phyloP scores from a whole-genome alignment of 2,797 vertebrate species.

The Perodicticus potto region DNA sequence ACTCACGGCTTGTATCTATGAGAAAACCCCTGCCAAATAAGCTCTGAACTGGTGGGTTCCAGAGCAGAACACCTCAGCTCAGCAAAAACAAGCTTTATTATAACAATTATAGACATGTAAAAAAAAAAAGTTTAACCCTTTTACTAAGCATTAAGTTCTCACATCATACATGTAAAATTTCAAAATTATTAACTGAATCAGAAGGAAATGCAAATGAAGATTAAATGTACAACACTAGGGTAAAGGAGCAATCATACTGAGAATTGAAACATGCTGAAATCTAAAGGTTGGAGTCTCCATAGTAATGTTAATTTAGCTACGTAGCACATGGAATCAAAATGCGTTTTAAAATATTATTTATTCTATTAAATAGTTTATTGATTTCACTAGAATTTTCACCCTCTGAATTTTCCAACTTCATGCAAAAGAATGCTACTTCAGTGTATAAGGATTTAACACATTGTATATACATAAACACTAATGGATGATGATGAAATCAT shows the following conservation, averaged over 20 bases:
- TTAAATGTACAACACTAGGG: neutral
- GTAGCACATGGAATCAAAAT: neutral
- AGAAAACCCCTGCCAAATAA: constrained; percentile 30
- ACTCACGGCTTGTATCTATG: neutral
- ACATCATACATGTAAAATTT: constrained; percentile 69
- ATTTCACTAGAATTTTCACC: constrained; percentile 47
- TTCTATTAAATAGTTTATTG: constrained; percentile 40
- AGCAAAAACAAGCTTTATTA: constrained; percentile 37
- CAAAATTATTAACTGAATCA: constrained; percentile 65
- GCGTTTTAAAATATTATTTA: constrained; percentile 60
- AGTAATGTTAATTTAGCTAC: constrained; percentile 61
- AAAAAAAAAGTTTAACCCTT: constrained; percentile 31
- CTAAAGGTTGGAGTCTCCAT: constrained; percentile 63
- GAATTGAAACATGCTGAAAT: constrained; percentile 67
- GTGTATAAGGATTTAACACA: neutral
- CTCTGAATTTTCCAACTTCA: constrained; percentile 38
- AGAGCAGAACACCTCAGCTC: neutral
- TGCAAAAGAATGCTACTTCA: constrained; percentile 61
- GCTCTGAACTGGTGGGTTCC: neutral
- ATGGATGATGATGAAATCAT: constrained; percentile 11
- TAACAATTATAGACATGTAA: neutral
- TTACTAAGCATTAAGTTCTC: constrained; percentile 41
- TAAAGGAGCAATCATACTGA: constrained; percentile 68
- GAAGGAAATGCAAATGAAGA: constrained; percentile 68
- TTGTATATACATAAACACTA: constrained; percentile 32